Evolutionary conservation across 2,888 invertebrate genomes (phyloP).

Genomic region (Troglohyphantes excavatus): DNA sequence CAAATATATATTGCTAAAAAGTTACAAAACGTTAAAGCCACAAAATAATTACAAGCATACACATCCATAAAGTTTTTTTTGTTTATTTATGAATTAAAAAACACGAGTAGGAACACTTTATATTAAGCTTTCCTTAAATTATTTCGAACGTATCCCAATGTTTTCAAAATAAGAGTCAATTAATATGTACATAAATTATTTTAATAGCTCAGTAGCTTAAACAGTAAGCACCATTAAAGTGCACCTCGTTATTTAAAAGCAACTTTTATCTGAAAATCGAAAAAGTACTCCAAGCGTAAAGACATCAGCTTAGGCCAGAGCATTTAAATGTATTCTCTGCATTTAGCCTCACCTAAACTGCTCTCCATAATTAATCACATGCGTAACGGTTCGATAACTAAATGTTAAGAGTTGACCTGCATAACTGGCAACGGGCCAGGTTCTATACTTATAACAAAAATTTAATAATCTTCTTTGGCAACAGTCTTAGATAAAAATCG

Average conservation of each 20-base stretch:
- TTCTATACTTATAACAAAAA: slow-evolving; percentile 2
- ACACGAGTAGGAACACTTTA: too few relatives aligned
- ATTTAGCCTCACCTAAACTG: not conserved
- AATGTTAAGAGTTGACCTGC: not conserved
- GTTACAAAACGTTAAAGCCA: too few relatives aligned
- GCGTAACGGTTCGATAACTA: not conserved
- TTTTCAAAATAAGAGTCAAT: too few relatives aligned
- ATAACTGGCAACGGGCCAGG: not conserved
- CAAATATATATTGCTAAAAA: too few relatives aligned
- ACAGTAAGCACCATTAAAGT: not conserved
- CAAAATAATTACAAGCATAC: too few relatives aligned
- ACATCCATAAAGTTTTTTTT: too few relatives aligned
- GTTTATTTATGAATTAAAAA: too few relatives aligned
- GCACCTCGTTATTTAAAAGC: not conserved
- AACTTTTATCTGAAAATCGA: slow-evolving; percentile 2
- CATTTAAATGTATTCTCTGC: not conserved
- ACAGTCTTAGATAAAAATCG: not conserved
- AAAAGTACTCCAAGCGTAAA: not conserved
- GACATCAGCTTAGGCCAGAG: not conserved
- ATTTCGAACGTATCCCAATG: too few relatives aligned
- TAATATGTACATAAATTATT: too few relatives aligned
- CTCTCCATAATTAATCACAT: not conserved
- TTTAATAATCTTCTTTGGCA: not conserved
- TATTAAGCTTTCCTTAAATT: too few relatives aligned
- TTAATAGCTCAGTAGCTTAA: too few relatives aligned